Percentiles rank a stretch among this genome's conserved stretches.
These are phyloP conservation scores for Ostrea denselamellosa DNA, from an alignment of 1,140 invertebrate species.

Conservation along the genomic window DNA sequence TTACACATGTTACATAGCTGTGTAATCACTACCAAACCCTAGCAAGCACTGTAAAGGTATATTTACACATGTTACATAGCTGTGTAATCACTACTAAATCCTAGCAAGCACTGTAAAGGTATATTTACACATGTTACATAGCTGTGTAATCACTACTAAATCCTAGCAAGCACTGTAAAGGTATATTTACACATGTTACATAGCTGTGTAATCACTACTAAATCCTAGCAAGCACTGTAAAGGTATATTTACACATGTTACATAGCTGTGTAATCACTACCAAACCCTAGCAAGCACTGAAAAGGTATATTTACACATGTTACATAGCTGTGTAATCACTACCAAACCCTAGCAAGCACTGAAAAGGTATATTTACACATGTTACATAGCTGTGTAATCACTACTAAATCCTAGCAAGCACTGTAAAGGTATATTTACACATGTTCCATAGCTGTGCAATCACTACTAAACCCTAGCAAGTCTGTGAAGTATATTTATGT, in stretches of 20 bases:
- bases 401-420: too few relatives aligned
- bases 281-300: constrained; percentile 84
- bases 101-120: too few relatives aligned
- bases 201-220: constrained; percentile 89
- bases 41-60: constrained; percentile 71
- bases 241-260: constrained; percentile 90
- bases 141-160: constrained; percentile 87
- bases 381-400: too few relatives aligned
- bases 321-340: too few relatives aligned
- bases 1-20: constrained; percentile 89
- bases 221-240: constrained; percentile 83
- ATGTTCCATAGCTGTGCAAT: too few relatives aligned
- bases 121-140: constrained; percentile 90
- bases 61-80: constrained; percentile 88
- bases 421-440: too few relatives aligned
- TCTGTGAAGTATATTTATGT: too few relatives aligned
- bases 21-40: constrained; percentile 88
- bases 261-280: constrained; percentile 87
- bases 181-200: constrained; percentile 89
- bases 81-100: constrained; percentile 87
- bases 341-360: too few relatives aligned
- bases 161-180: constrained; percentile 83
- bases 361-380: too few relatives aligned
- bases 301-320: too few relatives aligned
- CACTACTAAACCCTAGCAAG: too few relatives aligned